Percentiles rank a stretch among this genome's conserved stretches.
phyloP scores from a whole-genome alignment of 2,113 vertebrate species.

The Callorhinus ursinus region DNA sequence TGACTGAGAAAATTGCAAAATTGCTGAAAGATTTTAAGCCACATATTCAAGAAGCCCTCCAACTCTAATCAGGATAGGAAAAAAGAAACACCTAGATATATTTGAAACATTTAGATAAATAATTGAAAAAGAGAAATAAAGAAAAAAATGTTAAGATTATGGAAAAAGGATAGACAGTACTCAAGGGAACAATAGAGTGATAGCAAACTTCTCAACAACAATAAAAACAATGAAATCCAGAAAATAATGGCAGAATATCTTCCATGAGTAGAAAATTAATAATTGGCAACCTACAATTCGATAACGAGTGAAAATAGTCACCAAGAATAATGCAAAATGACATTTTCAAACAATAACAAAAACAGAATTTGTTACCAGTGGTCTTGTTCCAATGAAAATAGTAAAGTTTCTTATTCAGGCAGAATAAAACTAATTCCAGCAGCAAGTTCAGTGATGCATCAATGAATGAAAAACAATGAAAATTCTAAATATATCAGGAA shows the following conservation, averaged over 20 bases:
- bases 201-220: background rate
- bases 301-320: background rate
- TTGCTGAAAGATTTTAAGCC: background rate
- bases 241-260: background rate
- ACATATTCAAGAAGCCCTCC: background rate
- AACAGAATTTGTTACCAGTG: background rate
- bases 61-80: background rate
- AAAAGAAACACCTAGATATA: background rate
- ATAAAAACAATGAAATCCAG: background rate
- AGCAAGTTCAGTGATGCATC: background rate
- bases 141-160: background rate
- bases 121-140: background rate
- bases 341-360: background rate
- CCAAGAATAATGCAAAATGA: background rate
- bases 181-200: background rate
- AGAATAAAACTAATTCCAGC: background rate
- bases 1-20: background rate
- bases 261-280: background rate
- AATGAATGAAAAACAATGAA: background rate
- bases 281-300: background rate
- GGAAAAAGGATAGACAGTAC: background rate
- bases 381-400: background rate
- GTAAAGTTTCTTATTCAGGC: background rate
- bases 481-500: background rate
- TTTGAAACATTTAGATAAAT: background rate